Conservation (phyloP, 1,140 invertebrate species). For the Elysia chlorotica region DNA sequence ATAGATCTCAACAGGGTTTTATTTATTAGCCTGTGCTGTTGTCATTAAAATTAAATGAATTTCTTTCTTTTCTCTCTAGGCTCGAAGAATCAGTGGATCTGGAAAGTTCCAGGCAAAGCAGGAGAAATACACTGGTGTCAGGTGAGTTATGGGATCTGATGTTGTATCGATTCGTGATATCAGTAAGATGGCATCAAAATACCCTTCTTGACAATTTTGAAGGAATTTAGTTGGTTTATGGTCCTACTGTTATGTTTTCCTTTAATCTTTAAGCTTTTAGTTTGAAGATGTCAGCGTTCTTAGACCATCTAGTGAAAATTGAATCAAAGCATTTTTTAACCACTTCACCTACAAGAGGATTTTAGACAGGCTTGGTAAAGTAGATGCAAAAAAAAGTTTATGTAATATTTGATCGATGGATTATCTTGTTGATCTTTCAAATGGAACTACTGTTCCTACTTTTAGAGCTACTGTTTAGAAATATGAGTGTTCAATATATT, state of each 20-base stretch:
- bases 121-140: constrained; percentile 86
- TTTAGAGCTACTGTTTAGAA: too few species aligned
- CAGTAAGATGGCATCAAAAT: too few species aligned
- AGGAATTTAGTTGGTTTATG: not conserved
- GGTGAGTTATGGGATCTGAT: too few species aligned
- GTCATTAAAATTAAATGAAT: not conserved
- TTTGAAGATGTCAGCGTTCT: not conserved
- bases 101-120: constrained; percentile 85
- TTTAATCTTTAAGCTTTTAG: not conserved
- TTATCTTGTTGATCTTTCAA: too few species aligned
- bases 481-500: too few species aligned
- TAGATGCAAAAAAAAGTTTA: not conserved
- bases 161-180: too few species aligned
- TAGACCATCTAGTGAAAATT: not conserved
- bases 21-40: constrained; percentile 4
- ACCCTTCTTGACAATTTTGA: not conserved
- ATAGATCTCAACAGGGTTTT: not conserved
- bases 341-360: too few species aligned
- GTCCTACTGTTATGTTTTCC: too few species aligned
- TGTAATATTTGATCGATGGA: not conserved
- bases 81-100: constrained; percentile 75
- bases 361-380: not conserved
- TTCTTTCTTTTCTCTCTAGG: constrained; percentile 34
- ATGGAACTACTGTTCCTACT: too few species aligned
- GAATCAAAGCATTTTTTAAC: not conserved